These are phyloP conservation scores for Phragmatobia fuliginosa DNA, from an alignment of 2,888 invertebrate species.

Conservation along the genomic window DNA sequence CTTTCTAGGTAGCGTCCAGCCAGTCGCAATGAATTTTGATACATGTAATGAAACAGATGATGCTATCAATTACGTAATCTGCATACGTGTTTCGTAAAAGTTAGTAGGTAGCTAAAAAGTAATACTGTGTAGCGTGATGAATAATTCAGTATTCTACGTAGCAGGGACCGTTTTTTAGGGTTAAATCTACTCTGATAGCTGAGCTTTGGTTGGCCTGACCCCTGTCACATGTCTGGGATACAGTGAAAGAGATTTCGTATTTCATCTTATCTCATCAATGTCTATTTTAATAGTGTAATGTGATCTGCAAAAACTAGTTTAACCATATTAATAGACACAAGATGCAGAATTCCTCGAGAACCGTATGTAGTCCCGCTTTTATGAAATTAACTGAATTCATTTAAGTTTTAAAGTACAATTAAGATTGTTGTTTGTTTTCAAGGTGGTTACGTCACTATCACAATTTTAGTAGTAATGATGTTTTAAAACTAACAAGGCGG, in stretches of 20 bases:
- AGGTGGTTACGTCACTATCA: no score
- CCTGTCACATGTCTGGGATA: slow-evolving; percentile 43
- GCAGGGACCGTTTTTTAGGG: slow-evolving; percentile 35
- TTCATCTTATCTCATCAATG: slow-evolving; percentile 37
- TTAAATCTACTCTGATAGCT: slow-evolving; percentile 42
- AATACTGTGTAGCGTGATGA: slow-evolving; percentile 51
- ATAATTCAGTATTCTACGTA: slow-evolving; percentile 57
- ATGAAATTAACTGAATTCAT: no score
- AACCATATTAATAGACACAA: neutral
- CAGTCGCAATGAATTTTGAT: neutral
- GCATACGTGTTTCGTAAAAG: slow-evolving; percentile 36
- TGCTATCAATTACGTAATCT: slow-evolving; percentile 33
- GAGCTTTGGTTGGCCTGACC: slow-evolving; percentile 45
- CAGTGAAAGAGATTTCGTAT: slow-evolving; percentile 33
- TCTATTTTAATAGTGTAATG: slow-evolving; percentile 31
- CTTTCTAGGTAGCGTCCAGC: slow-evolving; percentile 5
- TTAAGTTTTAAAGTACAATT: no score
- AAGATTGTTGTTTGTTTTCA: no score
- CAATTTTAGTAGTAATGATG: no score
- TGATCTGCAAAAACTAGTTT: neutral
- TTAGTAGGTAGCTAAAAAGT: slow-evolving; percentile 49
- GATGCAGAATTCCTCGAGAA: neutral
- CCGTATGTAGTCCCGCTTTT: no score
- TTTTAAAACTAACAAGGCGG: no score
- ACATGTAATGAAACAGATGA: neutral